phyloP scores from a whole-genome alignment of 2,888 invertebrate species.

The Eupeodes luniger region DNA sequence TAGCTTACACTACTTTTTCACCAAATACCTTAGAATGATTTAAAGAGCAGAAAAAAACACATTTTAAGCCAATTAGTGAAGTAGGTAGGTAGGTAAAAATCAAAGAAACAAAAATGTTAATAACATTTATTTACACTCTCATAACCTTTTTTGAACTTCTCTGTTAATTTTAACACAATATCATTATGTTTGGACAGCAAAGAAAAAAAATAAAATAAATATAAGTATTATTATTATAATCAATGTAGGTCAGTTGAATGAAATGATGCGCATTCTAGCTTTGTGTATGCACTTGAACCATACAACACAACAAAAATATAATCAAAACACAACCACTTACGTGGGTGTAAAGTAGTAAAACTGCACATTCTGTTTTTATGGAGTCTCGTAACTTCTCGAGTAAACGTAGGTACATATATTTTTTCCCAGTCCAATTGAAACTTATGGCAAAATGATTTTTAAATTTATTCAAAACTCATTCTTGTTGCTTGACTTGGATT shows the following conservation, averaged over 20 bases:
- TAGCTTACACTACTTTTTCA: not conserved
- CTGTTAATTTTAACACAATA: constrained; percentile 4
- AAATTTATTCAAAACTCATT: constrained; percentile 50
- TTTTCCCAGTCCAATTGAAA: not conserved
- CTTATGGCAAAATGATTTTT: constrained; percentile 19
- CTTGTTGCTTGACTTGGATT: constrained; percentile 34
- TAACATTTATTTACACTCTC: not conserved
- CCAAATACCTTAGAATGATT: not conserved
- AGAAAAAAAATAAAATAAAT: not conserved
- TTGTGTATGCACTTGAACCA: constrained; percentile 66
- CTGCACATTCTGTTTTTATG: constrained; percentile 14
- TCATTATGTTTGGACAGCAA: constrained; percentile 4
- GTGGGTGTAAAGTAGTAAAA: constrained; percentile 35
- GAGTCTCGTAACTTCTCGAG: constrained; percentile 6
- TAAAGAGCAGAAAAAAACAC: not conserved
- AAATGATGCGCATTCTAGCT: constrained; percentile 47
- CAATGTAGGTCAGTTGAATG: constrained; percentile 68
- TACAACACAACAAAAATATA: not conserved
- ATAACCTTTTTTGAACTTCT: not conserved
- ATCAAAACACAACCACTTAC: constrained; percentile 32
- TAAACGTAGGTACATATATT: not conserved
- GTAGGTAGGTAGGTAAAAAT: not conserved
- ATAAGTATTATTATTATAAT: constrained; percentile 35
- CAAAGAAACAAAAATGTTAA: not conserved
- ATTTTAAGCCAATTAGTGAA: not conserved